These are phyloP conservation scores for Rynchops niger DNA, from an alignment of 2,113 vertebrate species.

Conservation along the genomic window DNA sequence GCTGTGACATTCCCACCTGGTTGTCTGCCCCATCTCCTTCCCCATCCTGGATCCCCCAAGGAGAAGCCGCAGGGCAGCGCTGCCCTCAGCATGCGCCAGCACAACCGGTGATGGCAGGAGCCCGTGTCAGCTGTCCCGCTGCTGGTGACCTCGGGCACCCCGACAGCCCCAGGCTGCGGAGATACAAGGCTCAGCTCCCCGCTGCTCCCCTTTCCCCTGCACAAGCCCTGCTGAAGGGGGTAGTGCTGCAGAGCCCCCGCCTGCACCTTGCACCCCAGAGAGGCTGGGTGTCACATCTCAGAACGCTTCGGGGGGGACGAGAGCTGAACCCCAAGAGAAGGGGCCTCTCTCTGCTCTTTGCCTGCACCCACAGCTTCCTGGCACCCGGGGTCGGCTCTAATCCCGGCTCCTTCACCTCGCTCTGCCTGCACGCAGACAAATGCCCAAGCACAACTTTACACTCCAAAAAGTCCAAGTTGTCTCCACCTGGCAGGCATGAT, in stretches of 20 bases:
- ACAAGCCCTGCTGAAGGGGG: not conserved
- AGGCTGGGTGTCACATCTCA: not conserved
- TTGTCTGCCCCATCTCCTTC: not conserved
- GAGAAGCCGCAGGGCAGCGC: not conserved
- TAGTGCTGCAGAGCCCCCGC: not conserved
- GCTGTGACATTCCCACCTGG: not conserved
- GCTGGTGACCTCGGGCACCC: not conserved
- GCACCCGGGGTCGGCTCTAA: not conserved
- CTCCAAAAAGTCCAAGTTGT: slow-evolving; percentile 41
- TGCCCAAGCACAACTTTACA: slow-evolving; percentile 54
- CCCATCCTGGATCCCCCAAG: not conserved
- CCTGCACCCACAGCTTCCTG: slow-evolving; percentile 9
- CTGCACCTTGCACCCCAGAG: not conserved
- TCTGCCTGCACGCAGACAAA: slow-evolving; percentile 27
- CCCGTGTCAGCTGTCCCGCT: not conserved
- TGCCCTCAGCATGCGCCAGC: not conserved
- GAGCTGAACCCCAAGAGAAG: not conserved
- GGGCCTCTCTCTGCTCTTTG: not conserved
- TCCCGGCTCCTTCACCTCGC: not conserved
- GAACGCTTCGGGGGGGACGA: accelerated
- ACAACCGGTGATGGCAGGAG: not conserved
- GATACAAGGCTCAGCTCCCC: not conserved
- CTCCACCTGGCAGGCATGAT: slow-evolving; percentile 58
- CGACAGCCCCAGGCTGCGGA: accelerated
- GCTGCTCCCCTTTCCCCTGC: not conserved